phyloP scores from a whole-genome alignment of 2,888 invertebrate species.

The Mactromeris polynyma region DNA sequence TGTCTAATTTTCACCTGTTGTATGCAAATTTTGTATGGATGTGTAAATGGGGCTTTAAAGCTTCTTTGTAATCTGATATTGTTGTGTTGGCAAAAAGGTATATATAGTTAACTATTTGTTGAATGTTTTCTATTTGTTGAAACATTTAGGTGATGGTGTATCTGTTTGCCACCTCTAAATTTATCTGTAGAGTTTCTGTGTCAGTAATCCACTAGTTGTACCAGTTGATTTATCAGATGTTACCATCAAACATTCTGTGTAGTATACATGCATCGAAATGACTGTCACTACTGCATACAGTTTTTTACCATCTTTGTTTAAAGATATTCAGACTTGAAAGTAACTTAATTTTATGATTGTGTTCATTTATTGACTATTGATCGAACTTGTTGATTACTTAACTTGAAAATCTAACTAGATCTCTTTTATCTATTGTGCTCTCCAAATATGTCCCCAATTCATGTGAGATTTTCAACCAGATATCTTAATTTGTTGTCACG shows the following conservation, averaged over 20 bases:
- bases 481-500: background rate
- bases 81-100: no score
- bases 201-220: background rate
- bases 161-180: background rate
- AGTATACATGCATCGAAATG: background rate
- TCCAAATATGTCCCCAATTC: background rate
- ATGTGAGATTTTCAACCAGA: background rate
- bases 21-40: no score
- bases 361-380: background rate
- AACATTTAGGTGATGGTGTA: background rate
- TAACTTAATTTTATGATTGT: no score
- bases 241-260: background rate
- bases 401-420: background rate
- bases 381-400: background rate
- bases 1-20: no score
- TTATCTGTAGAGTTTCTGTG: background rate
- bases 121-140: background rate
- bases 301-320: background rate
- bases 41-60: no score
- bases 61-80: no score
- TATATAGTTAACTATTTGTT: no score
- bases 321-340: no score
- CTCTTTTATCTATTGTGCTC: background rate
- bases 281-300: background rate
- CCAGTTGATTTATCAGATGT: background rate